Percentiles rank a stretch among this genome's conserved stretches.
Evolutionary conservation across 2,113 vertebrate genomes (phyloP).

Genomic region (Peromyscus leucopus): DNA sequence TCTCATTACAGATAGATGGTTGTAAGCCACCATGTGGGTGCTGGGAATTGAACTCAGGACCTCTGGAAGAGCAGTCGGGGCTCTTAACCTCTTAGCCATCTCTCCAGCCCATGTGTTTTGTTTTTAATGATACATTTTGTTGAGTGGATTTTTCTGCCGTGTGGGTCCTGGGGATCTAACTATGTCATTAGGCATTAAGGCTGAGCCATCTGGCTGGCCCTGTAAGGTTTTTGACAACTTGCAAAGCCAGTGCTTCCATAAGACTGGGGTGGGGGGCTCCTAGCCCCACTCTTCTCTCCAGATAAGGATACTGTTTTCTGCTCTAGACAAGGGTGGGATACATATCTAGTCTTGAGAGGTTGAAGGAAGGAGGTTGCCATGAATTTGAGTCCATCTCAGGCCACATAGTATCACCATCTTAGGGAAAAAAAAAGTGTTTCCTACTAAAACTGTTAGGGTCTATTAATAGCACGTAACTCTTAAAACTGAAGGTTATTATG

Average conservation of each 20-base stretch:
- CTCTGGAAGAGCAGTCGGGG: too few species aligned
- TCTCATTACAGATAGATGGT: too few species aligned
- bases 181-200: not conserved
- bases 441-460: not conserved
- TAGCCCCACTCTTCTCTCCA: not conserved
- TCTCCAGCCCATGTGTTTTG: not conserved
- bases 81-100: too few species aligned
- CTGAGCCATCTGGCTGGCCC: not conserved
- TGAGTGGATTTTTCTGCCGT: not conserved
- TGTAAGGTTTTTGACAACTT: not conserved
- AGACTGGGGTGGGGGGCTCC: not conserved
- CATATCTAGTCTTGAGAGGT: not conserved
- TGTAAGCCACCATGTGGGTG: too few species aligned
- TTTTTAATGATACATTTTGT: not conserved
- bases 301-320: not conserved
- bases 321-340: not conserved
- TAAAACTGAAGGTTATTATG: conserved; percentile 14
- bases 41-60: too few species aligned
- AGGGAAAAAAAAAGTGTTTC: not conserved
- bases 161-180: not conserved
- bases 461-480: not conserved
- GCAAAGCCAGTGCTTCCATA: not conserved
- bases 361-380: not conserved
- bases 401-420: not conserved
- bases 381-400: not conserved